Evolutionary conservation across 2,113 vertebrate genomes (phyloP), one percentile per base, ranked within the genome.

Genomic region (Triplophysa siluroides): DNA sequence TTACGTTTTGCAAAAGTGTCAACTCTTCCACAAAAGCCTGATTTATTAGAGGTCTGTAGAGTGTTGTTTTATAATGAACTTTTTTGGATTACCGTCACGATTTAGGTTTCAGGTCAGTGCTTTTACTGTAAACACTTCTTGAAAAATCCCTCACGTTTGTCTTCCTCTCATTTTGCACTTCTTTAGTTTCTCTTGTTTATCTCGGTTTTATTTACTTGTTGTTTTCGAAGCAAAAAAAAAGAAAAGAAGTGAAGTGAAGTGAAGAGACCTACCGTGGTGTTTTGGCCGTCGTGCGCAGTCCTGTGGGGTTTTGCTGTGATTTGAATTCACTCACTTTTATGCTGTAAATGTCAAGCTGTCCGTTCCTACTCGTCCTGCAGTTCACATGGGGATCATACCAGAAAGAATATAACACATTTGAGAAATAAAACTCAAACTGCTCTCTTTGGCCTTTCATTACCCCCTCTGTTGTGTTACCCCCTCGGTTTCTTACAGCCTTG

Each of bases 111-210:
- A 64, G 11, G 62, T 43, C 50, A 71, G 65, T 58, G 5, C 63
- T 77, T 76, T 43, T 64, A 26, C 66, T 70, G 70, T 21, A 29
- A 21, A n/a, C 68, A 19, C 67, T 78, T 65, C 77, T 66, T 71
- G 33, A 38, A 23, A 71, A 79, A 67, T 33, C 68, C 33, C 87
- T 89, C 76, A 88, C 63, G 79, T 84, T 58, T 77, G 83, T 91
- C 88, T 90, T 89, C 84, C 86, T 87, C 83, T 85, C 70, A 14
- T 87, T 83, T 85, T 78, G 45, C 78, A 64, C 78, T 65, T 71
- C 12, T 70, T 41, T 45, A 61, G 80, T 63, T 70, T 77, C 82
- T 80, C 82, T 87, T 81, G 83, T 88, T 84, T 85, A 85, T 80
- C 41, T 81, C 69, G 24, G 38, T 23, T 56, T 84, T 83, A 52